Evolutionary conservation across 2,888 invertebrate genomes (phyloP).

Genomic region (Aporophyla lueneburgensis): DNA sequence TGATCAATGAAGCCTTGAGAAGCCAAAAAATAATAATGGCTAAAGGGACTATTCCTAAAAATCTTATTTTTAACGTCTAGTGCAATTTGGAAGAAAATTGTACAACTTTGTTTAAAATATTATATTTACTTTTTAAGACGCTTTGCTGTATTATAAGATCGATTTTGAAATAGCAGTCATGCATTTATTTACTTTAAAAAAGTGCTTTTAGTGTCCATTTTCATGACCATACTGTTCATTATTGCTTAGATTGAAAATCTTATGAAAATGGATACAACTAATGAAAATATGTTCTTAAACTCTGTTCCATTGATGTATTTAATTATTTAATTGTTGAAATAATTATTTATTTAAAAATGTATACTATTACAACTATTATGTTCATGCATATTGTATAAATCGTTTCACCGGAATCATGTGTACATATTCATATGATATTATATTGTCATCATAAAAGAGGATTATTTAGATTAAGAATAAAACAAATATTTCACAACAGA

Average conservation of each 20-base stretch:
- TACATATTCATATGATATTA: constrained; percentile 17
- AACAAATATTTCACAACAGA: constrained; percentile 61
- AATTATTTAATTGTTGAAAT: constrained; percentile 31
- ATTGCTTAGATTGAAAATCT: constrained; percentile 53
- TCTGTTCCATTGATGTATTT: constrained; percentile 11
- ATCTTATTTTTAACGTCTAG: no score
- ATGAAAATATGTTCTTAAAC: constrained; percentile 7
- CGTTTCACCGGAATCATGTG: constrained; percentile 27
- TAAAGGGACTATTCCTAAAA: background rate
- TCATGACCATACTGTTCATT: constrained; percentile 69
- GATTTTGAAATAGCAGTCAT: constrained; percentile 43
- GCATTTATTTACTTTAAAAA: constrained; percentile 67
- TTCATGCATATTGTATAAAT: constrained; percentile 23
- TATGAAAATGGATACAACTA: constrained; percentile 72
- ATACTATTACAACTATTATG: constrained; percentile 23
- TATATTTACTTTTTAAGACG: constrained; percentile 26
- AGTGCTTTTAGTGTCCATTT: constrained; percentile 66
- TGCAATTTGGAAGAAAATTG: background rate
- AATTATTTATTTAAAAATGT: constrained; percentile 21
- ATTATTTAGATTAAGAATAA: constrained; percentile 48
- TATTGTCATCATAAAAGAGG: background rate
- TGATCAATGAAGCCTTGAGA: background rate
- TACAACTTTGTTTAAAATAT: background rate
- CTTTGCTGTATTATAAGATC: constrained; percentile 2
- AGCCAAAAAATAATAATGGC: background rate